Base-by-base conservation (phyloP, 2,113 vertebrate species). In the Mus pahari region DNA sequence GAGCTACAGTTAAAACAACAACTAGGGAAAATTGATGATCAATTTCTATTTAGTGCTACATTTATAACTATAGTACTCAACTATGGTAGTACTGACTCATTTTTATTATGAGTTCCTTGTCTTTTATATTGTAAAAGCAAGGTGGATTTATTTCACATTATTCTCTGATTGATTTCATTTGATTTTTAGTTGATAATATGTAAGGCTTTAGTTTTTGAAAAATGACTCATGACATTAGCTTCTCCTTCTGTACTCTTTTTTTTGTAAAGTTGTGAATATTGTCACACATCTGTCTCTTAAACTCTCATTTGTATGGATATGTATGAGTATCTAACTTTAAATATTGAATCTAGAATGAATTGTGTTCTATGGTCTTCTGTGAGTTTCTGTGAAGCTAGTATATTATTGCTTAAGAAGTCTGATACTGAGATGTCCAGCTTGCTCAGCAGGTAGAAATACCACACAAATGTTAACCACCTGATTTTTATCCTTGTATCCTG, bases 71-170 rank as follows among this genome's bases (percentile, higher is more conserved):
- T 75, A 84, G 33, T 45, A 31, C 26, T 90, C 45, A 92, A 92
- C 2, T 90, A 58, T 39, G 71, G 20, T 79, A 17, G 45, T 90
- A 53, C 58, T 64, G 86, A 70, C 55, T 92, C 53, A 86, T 75
- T 70, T 94, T 81, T 78, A 33, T 83, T 94, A 90, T 74, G n/a
- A 93, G 48, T 92, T 13, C 10, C 58, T 95, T 92, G 50, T 89
- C 39, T 73, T 86, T 92, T 73, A 50, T 90, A 58, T 68, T 88
- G 4, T 33, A 94, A 75, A 92, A 77, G 92, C 14, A 89, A 17
- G 26, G 2, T 79, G 42, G 9, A 22, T n/a, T 77, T 95, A 75
- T 55, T 24, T 86, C 8, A n/a, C 8, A 24, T 94, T 90, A 33
- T 55, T 84, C 55, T 75, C 84, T 68, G 33, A 17, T 84, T 33